phyloP scores from a whole-genome alignment of 2,113 vertebrate genomes.

The Rutilus rutilus region DNA sequence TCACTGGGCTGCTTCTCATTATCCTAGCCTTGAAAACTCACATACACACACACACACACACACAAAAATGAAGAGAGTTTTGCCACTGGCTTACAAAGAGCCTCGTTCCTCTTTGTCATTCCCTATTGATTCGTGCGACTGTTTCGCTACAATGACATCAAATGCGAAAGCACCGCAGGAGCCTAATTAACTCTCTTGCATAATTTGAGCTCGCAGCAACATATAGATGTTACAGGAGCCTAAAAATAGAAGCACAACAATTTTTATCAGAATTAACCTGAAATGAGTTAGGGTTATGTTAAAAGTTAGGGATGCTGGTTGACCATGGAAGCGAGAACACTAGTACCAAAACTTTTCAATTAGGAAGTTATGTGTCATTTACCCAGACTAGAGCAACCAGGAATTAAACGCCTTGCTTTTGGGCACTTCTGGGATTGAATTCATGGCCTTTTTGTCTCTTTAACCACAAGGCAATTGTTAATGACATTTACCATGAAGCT shows the following conservation, averaged over 20 bases:
- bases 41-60: not conserved
- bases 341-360: not conserved
- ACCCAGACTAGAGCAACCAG: not conserved
- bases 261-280: not conserved
- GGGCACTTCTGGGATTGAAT: not conserved
- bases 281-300: not conserved
- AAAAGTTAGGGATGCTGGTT: not conserved
- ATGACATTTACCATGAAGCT: not conserved
- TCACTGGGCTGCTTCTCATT: conserved; percentile 48
- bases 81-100: conserved; percentile 33
- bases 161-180: conserved; percentile 32
- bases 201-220: not conserved
- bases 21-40: conserved; percentile 32
- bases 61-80: not conserved
- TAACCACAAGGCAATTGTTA: not conserved
- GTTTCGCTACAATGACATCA: conserved; percentile 36
- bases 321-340: too few relatives aligned
- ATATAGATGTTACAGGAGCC: not conserved
- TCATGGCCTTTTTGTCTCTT: not conserved
- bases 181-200: conserved; percentile 21
- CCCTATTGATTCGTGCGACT: conserved; percentile 22
- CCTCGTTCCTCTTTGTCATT: conserved; percentile 17
- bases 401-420: not conserved
- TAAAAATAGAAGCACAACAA: not conserved
- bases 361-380: not conserved